phyloP scores from a whole-genome alignment of 2,888 invertebrate genomes.

The Pammene aurita region DNA sequence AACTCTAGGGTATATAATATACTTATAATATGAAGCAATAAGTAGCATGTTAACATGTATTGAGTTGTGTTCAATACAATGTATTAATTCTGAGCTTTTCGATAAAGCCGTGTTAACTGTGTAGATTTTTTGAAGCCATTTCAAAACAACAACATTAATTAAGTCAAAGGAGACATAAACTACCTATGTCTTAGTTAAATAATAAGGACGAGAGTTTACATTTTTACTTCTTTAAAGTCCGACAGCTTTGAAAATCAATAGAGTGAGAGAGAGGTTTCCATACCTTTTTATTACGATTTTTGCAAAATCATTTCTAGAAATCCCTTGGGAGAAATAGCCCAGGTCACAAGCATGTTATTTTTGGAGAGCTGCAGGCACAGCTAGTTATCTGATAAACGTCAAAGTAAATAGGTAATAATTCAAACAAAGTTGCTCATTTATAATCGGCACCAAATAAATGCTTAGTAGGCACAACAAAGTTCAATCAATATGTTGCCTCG shows the following conservation, averaged over 20 bases:
- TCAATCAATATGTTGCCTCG: slow-evolving; percentile 17
- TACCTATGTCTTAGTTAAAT: no score
- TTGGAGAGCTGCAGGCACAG: no score
- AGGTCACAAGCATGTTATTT: no score
- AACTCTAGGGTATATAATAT: no score
- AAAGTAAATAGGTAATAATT: neutral
- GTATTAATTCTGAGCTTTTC: neutral
- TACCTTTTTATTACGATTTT: no score
- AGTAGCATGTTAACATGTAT: neutral
- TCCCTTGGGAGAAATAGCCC: no score
- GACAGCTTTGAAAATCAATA: no score
- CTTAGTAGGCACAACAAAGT: slow-evolving; percentile 3
- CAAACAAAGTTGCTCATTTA: slow-evolving; percentile 14
- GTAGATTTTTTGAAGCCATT: neutral
- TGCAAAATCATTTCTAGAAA: no score
- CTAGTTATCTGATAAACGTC: neutral
- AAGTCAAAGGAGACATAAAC: no score
- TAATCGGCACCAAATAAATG: slow-evolving; percentile 4
- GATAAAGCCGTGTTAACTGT: neutral
- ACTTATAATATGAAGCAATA: neutral
- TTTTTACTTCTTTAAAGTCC: no score
- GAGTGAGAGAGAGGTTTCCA: no score
- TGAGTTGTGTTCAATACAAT: neutral
- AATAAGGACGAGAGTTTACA: no score
- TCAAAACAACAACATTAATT: neutral